Base-by-base conservation (phyloP, 2,888 invertebrate species). In the Brenthis ino region DNA sequence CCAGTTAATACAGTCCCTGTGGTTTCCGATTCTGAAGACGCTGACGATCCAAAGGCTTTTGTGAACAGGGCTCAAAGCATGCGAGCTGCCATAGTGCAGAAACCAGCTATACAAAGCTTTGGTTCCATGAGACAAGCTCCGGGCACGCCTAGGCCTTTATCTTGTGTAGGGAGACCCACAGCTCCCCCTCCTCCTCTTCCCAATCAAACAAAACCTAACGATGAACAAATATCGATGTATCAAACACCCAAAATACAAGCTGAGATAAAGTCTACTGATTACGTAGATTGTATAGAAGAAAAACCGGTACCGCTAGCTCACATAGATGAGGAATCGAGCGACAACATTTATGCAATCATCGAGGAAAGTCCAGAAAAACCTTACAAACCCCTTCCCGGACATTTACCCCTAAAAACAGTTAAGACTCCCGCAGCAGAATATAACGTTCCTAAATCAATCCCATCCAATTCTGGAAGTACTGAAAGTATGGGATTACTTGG, bases 321-420 rank as follows among this genome's bases (percentile, higher is more conserved):
- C 75, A 95, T 95, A 61, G 93, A 94, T 71, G 95, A 95, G 77
- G 94, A 93, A 77, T 94, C 95, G 0, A 85, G 93, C 14, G 97
- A 97, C 79, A 97, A 97, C 79, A 97, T 97, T 73, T 97, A 97
- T 82, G 97, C 97, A 0, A 96, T 97, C 0, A 97, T 97, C 63
- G 97, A 97, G 80, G 97, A 97, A 82, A 94, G 95, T 50, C 95
- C 96, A 0, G 92, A 94, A 1, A 93, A 85, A 64, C 80, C 82
- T 57, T 86, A 87, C 0, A 90, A 90, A 73, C 87, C 88, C 0
- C 79, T 89, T 20, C 91, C 89, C 0, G 82, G 82, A 1, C 88
- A 91, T 0, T 88, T 93, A 2, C 79, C 82, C 3, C 85, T 83
- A 0, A 76, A 80, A 0, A 77, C 80, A 14, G 83, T 87, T 0